Conservation (phyloP, 1,140 invertebrate species). For the Sesamia nonagrioides region DNA sequence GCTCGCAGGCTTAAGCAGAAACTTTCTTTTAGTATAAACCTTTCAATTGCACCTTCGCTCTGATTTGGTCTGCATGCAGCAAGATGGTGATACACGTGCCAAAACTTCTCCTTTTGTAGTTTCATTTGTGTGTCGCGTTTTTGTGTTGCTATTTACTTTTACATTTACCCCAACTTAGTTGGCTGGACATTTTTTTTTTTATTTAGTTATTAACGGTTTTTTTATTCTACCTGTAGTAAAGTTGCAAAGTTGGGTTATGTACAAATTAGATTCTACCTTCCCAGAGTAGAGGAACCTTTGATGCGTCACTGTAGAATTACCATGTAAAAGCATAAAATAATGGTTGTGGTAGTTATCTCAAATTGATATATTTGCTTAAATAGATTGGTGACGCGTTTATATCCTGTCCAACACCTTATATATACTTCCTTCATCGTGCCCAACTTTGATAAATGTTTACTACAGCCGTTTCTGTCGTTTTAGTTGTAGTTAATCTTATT, state of each 20-base stretch:
- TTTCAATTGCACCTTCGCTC: constrained; percentile 46
- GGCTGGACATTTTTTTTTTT: constrained; percentile 76
- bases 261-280: constrained; percentile 53
- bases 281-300: constrained; percentile 51
- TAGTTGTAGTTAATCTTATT: constrained; percentile 75
- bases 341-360: constrained; percentile 86
- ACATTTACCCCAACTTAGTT: constrained; percentile 80
- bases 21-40: constrained; percentile 17
- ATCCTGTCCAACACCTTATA: constrained; percentile 59
- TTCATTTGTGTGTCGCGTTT: constrained; percentile 68
- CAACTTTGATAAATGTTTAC: constrained; percentile 58
- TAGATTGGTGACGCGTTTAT: constrained; percentile 72
- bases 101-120: constrained; percentile 56
- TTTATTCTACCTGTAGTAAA: constrained; percentile 55
- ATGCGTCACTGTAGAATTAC: constrained; percentile 78
- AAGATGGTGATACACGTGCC: constrained; percentile 64
- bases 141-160: constrained; percentile 68
- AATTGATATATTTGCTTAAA: constrained; percentile 81
- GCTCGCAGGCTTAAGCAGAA: constrained; percentile 41
- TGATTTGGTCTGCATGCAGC: constrained; percentile 58
- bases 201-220: constrained; percentile 64
- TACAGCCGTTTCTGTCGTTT: constrained; percentile 61
- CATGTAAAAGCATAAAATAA: constrained; percentile 79
- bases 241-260: constrained; percentile 60
- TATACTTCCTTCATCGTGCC: constrained; percentile 36